A percentile compares a stretch with the other conserved stretches of the same genome.
These are phyloP conservation scores for Aricia artaxerxes DNA, from an alignment of 2,888 invertebrate species.

Conservation along the genomic window DNA sequence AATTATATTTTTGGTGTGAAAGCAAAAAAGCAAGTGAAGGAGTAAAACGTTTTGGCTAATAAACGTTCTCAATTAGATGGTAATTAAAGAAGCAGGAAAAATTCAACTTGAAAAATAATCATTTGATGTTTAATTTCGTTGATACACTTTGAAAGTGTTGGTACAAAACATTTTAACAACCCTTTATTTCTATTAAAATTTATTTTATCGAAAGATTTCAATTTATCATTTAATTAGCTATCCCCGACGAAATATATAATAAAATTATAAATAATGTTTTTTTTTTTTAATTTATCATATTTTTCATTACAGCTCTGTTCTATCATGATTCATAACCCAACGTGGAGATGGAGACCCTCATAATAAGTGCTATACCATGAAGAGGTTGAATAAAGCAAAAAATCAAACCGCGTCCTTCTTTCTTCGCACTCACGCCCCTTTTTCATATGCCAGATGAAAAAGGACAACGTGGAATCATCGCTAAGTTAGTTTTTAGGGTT, in stretches of 20 bases:
- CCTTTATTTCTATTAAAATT: neutral
- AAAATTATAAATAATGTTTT: no score
- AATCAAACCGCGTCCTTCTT: no score
- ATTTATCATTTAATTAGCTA: neutral
- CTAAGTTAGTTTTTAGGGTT: no score
- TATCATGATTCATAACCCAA: no score
- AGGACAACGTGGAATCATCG: no score
- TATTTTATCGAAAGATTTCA: neutral
- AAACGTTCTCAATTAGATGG: neutral
- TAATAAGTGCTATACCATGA: no score
- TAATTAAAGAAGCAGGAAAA: neutral
- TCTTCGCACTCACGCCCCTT: no score
- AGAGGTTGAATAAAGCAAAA: no score
- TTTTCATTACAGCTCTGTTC: no score
- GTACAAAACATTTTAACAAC: neutral
- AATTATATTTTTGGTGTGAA: neutral
- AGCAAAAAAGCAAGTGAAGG: neutral
- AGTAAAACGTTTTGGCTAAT: neutral
- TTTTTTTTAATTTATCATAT: no score
- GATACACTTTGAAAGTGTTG: neutral
- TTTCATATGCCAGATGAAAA: no score
- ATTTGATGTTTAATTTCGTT: neutral
- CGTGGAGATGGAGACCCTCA: no score
- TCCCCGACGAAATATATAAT: neutral
- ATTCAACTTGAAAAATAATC: neutral